phyloP scores from a whole-genome alignment of 2,888 invertebrate species.

The Archips xylosteana region DNA sequence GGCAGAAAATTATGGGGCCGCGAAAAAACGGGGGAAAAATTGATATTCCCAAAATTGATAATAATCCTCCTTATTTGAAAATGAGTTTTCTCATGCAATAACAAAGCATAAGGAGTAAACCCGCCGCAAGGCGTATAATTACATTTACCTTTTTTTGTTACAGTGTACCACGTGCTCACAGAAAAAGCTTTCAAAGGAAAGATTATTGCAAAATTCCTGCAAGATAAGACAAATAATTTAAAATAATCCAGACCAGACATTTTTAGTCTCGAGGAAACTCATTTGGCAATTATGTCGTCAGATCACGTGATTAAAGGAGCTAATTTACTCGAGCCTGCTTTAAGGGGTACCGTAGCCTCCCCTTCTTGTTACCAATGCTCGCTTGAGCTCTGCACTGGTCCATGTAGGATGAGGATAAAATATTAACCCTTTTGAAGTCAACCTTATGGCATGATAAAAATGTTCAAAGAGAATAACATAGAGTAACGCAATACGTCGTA shows the following conservation, averaged over 20 bases:
- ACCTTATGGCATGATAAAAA: background rate
- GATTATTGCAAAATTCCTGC: slow-evolving; percentile 1
- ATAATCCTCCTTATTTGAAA: too few species aligned
- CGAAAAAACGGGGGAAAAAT: too few species aligned
- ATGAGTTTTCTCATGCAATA: slow-evolving; percentile 1
- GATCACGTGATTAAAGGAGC: background rate
- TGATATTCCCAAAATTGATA: too few species aligned
- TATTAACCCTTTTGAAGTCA: background rate
- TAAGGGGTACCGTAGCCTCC: background rate
- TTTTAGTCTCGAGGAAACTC: background rate
- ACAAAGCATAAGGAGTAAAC: background rate
- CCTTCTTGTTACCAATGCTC: background rate
- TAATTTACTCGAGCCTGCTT: background rate
- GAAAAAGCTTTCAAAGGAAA: background rate
- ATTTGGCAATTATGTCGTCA: background rate
- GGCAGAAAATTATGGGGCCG: too few species aligned
- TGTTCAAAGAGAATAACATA: background rate
- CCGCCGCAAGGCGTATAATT: background rate
- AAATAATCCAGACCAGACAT: background rate
- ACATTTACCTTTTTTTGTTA: background rate
- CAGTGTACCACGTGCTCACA: background rate
- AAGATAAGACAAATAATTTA: background rate
- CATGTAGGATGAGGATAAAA: background rate
- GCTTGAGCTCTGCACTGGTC: background rate
- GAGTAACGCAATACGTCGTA: too few species aligned